These are phyloP conservation scores for Nettapus auritus DNA, from an alignment of 2,113 vertebrate genomes.

Conservation along the genomic window DNA sequence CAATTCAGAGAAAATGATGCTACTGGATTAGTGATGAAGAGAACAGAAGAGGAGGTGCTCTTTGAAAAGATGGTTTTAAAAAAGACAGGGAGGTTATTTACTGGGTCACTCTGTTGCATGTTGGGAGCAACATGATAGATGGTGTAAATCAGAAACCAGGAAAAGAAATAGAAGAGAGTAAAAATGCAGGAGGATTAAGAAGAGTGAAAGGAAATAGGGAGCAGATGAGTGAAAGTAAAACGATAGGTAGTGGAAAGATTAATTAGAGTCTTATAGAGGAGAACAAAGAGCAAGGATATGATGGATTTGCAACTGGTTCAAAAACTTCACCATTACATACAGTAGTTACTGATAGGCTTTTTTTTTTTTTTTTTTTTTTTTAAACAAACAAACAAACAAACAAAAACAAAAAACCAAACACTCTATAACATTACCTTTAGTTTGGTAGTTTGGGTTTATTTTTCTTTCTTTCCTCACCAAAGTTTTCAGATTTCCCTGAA, in stretches of 20 bases:
- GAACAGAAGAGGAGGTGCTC: neutral
- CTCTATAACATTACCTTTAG: neutral
- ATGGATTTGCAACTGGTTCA: conserved; percentile 14
- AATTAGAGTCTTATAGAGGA: neutral
- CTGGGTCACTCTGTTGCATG: neutral
- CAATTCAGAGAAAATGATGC: neutral
- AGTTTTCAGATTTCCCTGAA: neutral
- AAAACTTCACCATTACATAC: neutral
- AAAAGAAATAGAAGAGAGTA: neutral
- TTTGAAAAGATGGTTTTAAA: neutral
- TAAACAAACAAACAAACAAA: no score
- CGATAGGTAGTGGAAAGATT: conserved; percentile 7
- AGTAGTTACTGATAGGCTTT: neutral
- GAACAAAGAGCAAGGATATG: neutral
- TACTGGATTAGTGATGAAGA: neutral
- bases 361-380: neutral
- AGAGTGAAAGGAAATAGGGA: neutral
- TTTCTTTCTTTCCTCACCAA: neutral
- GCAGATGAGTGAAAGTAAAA: neutral
- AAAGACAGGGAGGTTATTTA: neutral
- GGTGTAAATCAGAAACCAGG: neutral
- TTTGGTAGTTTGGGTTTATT: neutral
- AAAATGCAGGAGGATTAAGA: neutral
- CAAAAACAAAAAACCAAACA: no score
- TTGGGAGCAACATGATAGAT: neutral